Base-by-base conservation (phyloP, 2,113 vertebrate genomes). In the rabbit (Oryctolagus cuniculus) region DNA sequence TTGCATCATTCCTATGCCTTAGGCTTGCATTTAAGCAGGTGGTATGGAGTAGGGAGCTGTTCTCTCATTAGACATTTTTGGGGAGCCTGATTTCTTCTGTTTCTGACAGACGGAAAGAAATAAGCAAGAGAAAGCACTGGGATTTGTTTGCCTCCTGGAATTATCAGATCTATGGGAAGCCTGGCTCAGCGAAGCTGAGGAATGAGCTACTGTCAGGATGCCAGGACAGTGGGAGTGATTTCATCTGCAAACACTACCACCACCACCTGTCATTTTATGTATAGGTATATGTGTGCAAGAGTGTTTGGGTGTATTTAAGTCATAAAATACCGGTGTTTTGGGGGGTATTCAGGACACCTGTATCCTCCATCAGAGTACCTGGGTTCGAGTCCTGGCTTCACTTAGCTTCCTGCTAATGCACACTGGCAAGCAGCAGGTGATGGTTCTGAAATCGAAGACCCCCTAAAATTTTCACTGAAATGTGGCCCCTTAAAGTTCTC, bases 11-110 rank as follows among this genome's bases (percentile, higher is more conserved):
- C 51, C 81, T 63, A 86, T 27, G 89, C 82, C 79, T 66, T 64
- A 6, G 83, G 55, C n/a, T 78, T 51, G 79, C 91, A 58, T 38
- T 58, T 74, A 80, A 80, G 81, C 95, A 96, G 94, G 96, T 95
- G 90, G 85, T 84, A 75, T 70, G 3, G 25, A 69, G 75, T 63
- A 24, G 89, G 64, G n/a, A 51, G 79, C 25, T 77, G 79, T 90
- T 92, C 91, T 72, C 85, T 67, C 82, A 77, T 36, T 58, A 87
- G 38, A 70, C 58, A 27, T 51, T 44, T 49, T 72, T 72, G 53
- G 66, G 29, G 74, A 36, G 10, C 53, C 64, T 49, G 49, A 21
- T 85, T 51, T 25, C 87, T 86, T 85, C 77, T 90, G 73, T 81
- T 94, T 70, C 38, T 61, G 83, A 36, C 63, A 88, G 67, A 92